Conservation (phyloP, 2,113 vertebrate genomes). For the Rhegmatorhina hoffmannsi region DNA sequence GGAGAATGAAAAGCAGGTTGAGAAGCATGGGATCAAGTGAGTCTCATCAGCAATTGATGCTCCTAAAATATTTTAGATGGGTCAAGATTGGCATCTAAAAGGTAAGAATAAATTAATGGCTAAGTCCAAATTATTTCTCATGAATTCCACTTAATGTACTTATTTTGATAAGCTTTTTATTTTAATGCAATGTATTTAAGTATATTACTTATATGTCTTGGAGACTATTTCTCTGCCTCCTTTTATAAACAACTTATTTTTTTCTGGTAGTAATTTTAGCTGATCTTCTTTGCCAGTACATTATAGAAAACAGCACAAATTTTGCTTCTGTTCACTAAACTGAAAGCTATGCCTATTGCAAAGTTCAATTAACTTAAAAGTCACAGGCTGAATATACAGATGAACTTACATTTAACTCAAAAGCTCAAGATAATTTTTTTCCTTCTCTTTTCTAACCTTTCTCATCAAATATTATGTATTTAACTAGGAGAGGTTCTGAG, state of each 20-base stretch:
- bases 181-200: not conserved
- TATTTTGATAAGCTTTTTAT: not conserved
- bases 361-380: not conserved
- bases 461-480: not conserved
- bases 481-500: not conserved
- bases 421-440: not conserved
- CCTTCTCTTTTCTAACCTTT: not conserved
- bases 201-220: not conserved
- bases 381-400: not conserved
- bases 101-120: not conserved
- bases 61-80: not conserved
- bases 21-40: not conserved
- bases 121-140: not conserved
- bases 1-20: not conserved
- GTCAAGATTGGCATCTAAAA: not conserved
- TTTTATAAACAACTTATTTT: not conserved
- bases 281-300: not conserved
- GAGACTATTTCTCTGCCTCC: not conserved
- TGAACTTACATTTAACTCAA: not conserved
- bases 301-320: not conserved
- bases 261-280: not conserved
- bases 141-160: not conserved
- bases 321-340: not conserved
- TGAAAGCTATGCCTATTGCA: not conserved
- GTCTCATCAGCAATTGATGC: not conserved